Base-by-base conservation (phyloP, 2,888 invertebrate genomes). In the Idaea aversata region DNA sequence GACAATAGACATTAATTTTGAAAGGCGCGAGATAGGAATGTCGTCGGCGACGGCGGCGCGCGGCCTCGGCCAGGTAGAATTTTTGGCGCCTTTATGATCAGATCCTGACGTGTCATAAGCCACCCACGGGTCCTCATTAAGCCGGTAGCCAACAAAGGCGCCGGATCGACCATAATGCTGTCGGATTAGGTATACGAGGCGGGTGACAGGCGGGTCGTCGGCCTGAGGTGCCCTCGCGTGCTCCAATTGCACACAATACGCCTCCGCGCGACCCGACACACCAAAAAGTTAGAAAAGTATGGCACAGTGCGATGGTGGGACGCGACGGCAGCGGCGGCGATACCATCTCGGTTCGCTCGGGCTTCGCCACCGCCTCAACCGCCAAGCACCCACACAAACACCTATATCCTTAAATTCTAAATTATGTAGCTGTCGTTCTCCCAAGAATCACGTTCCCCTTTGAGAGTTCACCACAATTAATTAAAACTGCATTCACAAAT, bases 271-370 rank as follows among this genome's bases (percentile, higher is more conserved):
- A 85, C 86, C 86, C 82, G 80, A 70, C 84, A 76, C 74, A 81
- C 90, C 90, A 90, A 91, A 92, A 91, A 91, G 92, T 90, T 91
- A 88, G 91, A 91, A 91, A 92, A 92, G 87, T 88, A 85, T 82
- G 82, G 82, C 83, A 84, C 82, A 79, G 79, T 77, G 78, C 75
- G 78, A 71, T 77, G 81, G 76, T 73, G 70, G 73, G 73, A 71
- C 58, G 25, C 25, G 25, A 25, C 25, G 25, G 70, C 72, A 69
- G 76, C 77, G 88, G 70, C 72, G 70, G 76, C 77, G 88, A 88
- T 89, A 85, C 77, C 82, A 87, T 86, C 88, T 87, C 84, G 87
- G 85, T 75, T 75, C 75, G 72, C 68, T 65, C 71, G 68, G 71
- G 73, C 70, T 74, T 75, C 77, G 69, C 77, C 73, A 71, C 70